Evolutionary conservation across 1,140 invertebrate genomes (phyloP).

Genomic region (Micrasema longulum): DNA sequence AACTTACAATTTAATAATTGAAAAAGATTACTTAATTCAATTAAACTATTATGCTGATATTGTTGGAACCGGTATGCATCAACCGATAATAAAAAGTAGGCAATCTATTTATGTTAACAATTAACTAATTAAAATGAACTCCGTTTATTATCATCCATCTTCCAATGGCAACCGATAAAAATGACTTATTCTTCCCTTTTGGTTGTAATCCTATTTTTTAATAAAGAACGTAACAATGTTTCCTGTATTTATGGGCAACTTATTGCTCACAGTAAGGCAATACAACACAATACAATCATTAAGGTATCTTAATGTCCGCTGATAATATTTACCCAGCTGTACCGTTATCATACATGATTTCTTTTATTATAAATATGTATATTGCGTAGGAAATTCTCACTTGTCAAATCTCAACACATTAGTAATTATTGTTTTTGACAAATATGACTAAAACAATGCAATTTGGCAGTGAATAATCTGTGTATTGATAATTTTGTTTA

Average conservation of each 20-base stretch:
- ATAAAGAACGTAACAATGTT: slow-evolving; percentile 1
- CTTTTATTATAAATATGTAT: slow-evolving; percentile 24
- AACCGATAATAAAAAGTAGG: slow-evolving; percentile 28
- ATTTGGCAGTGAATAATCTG: slow-evolving; percentile 12
- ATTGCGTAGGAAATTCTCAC: slow-evolving; percentile 5
- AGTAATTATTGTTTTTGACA: slow-evolving; percentile 5
- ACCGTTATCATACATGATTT: background rate
- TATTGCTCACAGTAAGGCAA: slow-evolving; percentile 40
- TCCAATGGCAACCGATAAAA: slow-evolving; percentile 37
- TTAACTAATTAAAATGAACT: slow-evolving; percentile 32
- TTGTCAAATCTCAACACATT: slow-evolving; percentile 17
- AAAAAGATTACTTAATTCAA: slow-evolving; percentile 41
- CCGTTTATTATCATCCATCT: slow-evolving; percentile 38
- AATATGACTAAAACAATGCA: background rate
- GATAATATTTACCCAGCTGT: slow-evolving; percentile 22
- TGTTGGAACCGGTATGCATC: slow-evolving; percentile 19
- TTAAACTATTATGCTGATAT: background rate
- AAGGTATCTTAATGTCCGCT: background rate
- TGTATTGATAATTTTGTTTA: slow-evolving; percentile 9
- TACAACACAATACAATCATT: slow-evolving; percentile 19
- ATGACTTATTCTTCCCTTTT: slow-evolving; percentile 2
- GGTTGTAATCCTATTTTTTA: slow-evolving; percentile 3
- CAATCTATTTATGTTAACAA: no score
- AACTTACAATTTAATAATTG: slow-evolving; percentile 44
- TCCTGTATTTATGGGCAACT: background rate